A percentile compares a stretch with the other conserved stretches of the same genome.
These are phyloP conservation scores for Gymnorhina tibicen DNA, from an alignment of 2,113 vertebrate genomes.

Conservation along the genomic window DNA sequence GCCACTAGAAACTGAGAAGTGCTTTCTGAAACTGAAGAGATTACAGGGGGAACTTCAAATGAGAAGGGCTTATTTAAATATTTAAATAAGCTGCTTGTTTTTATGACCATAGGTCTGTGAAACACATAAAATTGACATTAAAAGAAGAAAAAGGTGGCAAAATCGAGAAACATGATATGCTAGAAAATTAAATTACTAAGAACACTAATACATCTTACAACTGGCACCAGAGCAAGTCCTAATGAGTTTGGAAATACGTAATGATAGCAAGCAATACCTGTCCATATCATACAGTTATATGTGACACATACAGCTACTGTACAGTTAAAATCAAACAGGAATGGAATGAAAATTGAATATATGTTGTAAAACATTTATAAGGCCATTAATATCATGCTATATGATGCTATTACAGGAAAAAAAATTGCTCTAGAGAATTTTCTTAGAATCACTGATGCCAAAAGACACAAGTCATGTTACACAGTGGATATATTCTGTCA, in stretches of 20 bases:
- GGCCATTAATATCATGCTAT: background rate
- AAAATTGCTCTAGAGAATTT: background rate
- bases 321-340: background rate
- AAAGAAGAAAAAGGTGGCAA: background rate
- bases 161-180: background rate
- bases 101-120: background rate
- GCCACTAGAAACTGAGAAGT: slow-evolving; percentile 69
- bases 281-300: background rate
- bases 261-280: background rate
- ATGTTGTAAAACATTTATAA: background rate
- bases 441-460: background rate
- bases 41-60: background rate
- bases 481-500: background rate
- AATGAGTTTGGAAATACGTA: background rate
- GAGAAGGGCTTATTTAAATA: background rate
- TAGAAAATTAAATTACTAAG: background rate
- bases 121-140: background rate
- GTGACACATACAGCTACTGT: background rate
- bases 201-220: background rate
- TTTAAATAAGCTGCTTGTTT: background rate
- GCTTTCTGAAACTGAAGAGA: slow-evolving; percentile 75
- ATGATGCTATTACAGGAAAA: background rate
- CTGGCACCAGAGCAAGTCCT: background rate
- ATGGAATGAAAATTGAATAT: background rate
- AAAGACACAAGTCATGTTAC: background rate